A percentile compares a stretch with the other conserved stretches of the same genome.
These are phyloP conservation scores for Dendrolimus houi DNA, from an alignment of 2,888 invertebrate genomes.

Conservation along the genomic window DNA sequence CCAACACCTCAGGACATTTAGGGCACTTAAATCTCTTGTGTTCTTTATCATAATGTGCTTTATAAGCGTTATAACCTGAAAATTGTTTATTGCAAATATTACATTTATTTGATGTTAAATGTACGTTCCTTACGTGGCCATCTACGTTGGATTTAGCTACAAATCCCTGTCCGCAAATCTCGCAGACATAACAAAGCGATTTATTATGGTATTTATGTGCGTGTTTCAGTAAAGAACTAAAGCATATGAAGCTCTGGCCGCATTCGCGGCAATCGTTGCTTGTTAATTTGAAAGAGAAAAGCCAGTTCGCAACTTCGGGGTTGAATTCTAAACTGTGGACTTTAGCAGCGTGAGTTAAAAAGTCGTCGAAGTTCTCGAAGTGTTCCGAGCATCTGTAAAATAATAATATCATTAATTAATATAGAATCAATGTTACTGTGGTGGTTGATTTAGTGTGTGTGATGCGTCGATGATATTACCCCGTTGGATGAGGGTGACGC, in stretches of 20 bases:
- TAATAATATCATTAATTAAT: not conserved
- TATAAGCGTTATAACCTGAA: slow-evolving; percentile 22
- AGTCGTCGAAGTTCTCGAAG: slow-evolving; percentile 23
- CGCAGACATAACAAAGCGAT: slow-evolving; percentile 33
- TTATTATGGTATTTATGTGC: slow-evolving; percentile 36
- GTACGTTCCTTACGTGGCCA: slow-evolving; percentile 39
- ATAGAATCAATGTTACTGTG: too few species aligned
- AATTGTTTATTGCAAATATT: slow-evolving; percentile 30
- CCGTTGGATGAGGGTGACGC: too few species aligned
- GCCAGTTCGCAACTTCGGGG: slow-evolving; percentile 16
- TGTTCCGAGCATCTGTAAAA: slow-evolving; percentile 11
- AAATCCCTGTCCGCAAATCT: slow-evolving; percentile 52
- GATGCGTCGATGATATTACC: too few species aligned
- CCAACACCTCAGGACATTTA: slow-evolving; percentile 42
- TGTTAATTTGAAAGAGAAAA: slow-evolving; percentile 33
- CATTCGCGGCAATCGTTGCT: slow-evolving; percentile 41
- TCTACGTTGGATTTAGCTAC: slow-evolving; percentile 35
- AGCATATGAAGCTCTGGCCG: slow-evolving; percentile 34
- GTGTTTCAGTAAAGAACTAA: slow-evolving; percentile 36
- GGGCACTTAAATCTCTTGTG: slow-evolving; percentile 35
- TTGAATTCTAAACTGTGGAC: slow-evolving; percentile 29
- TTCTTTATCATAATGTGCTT: slow-evolving; percentile 18
- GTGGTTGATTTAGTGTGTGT: too few species aligned
- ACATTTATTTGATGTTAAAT: slow-evolving; percentile 23
- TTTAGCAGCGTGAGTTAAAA: slow-evolving; percentile 23